These are phyloP conservation scores for Sisor rabdophorus DNA, from an alignment of 2,113 vertebrate species.

Conservation along the genomic window DNA sequence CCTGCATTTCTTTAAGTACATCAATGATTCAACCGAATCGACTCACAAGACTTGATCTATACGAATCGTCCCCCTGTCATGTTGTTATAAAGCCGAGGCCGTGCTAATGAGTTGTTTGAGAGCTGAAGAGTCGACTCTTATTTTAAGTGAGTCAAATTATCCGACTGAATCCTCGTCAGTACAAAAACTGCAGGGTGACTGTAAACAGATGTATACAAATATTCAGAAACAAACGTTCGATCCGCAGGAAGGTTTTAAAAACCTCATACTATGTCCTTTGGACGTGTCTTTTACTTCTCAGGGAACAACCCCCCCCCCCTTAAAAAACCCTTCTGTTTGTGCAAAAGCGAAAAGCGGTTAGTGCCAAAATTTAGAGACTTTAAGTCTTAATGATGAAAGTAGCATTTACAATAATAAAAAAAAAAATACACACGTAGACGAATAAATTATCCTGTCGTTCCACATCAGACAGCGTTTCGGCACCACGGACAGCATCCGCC, in stretches of 20 bases:
- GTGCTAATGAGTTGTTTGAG: neutral
- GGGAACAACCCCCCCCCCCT: slow-evolving; percentile 6
- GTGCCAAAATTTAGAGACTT: slow-evolving; percentile 41
- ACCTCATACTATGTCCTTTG: neutral
- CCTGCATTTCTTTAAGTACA: neutral
- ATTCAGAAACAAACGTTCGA: neutral
- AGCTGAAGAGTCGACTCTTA: neutral
- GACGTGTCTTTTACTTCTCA: slow-evolving; percentile 1
- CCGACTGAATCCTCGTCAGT: neutral
- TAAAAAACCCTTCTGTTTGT: slow-evolving; percentile 19
- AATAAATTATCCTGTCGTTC: slow-evolving; percentile 43
- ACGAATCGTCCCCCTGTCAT: neutral
- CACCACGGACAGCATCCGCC: slow-evolving; percentile 43
- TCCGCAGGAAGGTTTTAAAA: neutral
- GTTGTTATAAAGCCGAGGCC: neutral
- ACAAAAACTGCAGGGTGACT: neutral
- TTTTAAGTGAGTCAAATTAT: neutral
- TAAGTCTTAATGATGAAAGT: slow-evolving; percentile 32
- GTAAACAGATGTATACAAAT: neutral
- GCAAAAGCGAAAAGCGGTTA: slow-evolving; percentile 38
- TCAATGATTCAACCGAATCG: neutral
- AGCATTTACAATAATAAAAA: slow-evolving; percentile 21
- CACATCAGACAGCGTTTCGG: slow-evolving; percentile 47
- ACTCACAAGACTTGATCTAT: neutral
- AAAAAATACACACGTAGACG: neutral